phyloP scores from a whole-genome alignment of 92 coral and sea anemone species.

The Palythoa grandis region DNA sequence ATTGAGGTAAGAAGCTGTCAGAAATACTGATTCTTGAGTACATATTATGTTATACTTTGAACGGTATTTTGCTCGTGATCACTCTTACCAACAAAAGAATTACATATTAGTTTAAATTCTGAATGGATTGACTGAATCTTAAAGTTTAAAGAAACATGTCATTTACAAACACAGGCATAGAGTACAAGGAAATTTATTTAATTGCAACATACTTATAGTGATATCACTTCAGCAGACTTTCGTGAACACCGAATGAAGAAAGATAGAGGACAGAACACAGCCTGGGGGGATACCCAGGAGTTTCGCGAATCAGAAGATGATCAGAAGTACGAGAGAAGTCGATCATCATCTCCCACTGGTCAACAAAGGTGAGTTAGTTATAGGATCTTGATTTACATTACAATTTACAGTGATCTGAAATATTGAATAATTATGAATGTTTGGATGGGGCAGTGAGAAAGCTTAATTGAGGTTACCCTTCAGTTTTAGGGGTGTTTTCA shows the following conservation, averaged over 20 bases:
- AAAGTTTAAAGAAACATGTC: not conserved
- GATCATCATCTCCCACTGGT: conserved; percentile 29
- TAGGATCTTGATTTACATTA: not conserved
- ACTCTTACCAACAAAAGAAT: not conserved
- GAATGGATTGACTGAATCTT: not conserved
- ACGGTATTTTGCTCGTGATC: too few relatives aligned
- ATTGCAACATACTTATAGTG: not conserved
- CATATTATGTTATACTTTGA: not conserved
- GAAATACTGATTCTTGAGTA: not conserved
- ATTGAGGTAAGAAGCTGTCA: not conserved
- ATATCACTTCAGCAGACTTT: not conserved
- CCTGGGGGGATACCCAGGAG: not conserved
- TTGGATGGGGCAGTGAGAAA: not conserved
- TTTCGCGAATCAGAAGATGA: not conserved
- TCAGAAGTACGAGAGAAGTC: conserved; percentile 27
- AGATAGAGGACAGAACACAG: conserved; percentile 12
- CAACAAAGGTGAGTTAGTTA: conserved; percentile 17
- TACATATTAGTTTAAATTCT: not conserved
- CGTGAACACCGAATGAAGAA: conserved; percentile 23
- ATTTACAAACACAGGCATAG: too few relatives aligned
- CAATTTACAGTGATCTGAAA: not conserved
- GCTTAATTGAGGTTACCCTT: too few relatives aligned
- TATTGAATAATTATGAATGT: not conserved
- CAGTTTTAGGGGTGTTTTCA: too few relatives aligned
- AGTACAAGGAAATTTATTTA: not conserved